These are phyloP conservation scores for Oreortyx pictus DNA, from an alignment of 2,797 vertebrate species.

Conservation along the genomic window DNA sequence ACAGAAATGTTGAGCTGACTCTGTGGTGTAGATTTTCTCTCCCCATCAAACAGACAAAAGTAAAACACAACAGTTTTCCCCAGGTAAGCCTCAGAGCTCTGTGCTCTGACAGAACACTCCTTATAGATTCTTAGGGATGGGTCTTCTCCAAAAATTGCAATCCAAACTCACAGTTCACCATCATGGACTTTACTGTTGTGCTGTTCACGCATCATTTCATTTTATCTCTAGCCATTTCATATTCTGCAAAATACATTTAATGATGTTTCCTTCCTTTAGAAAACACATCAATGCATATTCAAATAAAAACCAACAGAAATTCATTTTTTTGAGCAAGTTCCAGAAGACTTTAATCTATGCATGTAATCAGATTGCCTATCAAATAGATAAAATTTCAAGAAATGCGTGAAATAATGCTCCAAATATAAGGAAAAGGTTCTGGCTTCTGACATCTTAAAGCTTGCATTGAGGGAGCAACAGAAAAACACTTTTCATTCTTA, in stretches of 20 bases:
- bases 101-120: background rate
- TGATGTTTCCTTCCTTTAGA: background rate
- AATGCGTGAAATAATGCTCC: slow-evolving; percentile 11
- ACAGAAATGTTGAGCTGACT: slow-evolving; percentile 3
- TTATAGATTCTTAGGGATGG: background rate
- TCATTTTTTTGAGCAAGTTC: background rate
- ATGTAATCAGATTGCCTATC: background rate
- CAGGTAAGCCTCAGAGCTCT: background rate
- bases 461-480: background rate
- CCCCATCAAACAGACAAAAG: slow-evolving; percentile 12
- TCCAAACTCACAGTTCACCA: background rate
- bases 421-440: slow-evolving; percentile 31
- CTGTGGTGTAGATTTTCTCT: background rate
- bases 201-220: rapidly evolving
- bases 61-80: background rate
- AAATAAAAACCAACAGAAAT: background rate
- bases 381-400: slow-evolving; percentile 12
- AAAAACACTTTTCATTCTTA: background rate
- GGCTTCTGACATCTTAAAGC: background rate
- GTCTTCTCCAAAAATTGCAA: background rate
- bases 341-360: background rate
- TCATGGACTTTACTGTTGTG: background rate
- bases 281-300: background rate
- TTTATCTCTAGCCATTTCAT: background rate
- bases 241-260: background rate